Evolutionary conservation across 2,888 invertebrate genomes (phyloP).

Genomic region (Xylota segnis): DNA sequence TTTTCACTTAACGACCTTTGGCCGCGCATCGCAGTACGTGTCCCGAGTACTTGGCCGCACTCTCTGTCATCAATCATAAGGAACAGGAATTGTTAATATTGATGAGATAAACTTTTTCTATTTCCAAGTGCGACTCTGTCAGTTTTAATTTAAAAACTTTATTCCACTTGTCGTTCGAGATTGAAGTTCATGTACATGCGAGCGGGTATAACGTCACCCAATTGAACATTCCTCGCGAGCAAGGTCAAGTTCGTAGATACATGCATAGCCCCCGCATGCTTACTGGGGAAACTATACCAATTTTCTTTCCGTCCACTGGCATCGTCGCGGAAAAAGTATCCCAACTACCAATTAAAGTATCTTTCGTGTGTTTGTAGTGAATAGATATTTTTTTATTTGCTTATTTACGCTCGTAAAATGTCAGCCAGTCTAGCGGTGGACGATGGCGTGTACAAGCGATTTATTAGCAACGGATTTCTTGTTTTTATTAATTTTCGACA

Average conservation of each 20-base stretch:
- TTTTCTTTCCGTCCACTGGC: not conserved
- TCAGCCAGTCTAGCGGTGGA: not conserved
- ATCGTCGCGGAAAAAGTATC: constrained; percentile 14
- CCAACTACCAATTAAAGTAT: not conserved
- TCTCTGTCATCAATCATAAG: constrained; percentile 11
- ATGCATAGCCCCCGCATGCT: not conserved
- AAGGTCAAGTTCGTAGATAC: constrained; percentile 25
- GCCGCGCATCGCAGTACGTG: no score
- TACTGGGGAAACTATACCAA: not conserved
- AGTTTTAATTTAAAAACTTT: constrained; percentile 4
- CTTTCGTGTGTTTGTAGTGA: not conserved
- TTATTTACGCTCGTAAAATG: constrained; percentile 10
- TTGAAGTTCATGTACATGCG: constrained; percentile 5
- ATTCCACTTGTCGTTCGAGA: constrained; percentile 6
- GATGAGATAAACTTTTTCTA: not conserved
- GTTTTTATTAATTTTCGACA: not conserved
- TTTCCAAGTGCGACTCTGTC: not conserved
- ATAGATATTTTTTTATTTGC: constrained; percentile 14
- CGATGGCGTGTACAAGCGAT: constrained; percentile 27
- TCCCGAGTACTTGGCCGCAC: not conserved
- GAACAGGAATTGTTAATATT: not conserved
- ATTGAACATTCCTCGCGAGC: constrained; percentile 2
- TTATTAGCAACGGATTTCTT: constrained; percentile 7
- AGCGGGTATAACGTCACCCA: constrained; percentile 1
- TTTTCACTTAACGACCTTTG: constrained; percentile 2